A percentile compares a stretch with the other conserved stretches of the same genome.
Evolutionary conservation across 2,888 invertebrate species (phyloP).

Genomic region (Yponomeuta evonymella): DNA sequence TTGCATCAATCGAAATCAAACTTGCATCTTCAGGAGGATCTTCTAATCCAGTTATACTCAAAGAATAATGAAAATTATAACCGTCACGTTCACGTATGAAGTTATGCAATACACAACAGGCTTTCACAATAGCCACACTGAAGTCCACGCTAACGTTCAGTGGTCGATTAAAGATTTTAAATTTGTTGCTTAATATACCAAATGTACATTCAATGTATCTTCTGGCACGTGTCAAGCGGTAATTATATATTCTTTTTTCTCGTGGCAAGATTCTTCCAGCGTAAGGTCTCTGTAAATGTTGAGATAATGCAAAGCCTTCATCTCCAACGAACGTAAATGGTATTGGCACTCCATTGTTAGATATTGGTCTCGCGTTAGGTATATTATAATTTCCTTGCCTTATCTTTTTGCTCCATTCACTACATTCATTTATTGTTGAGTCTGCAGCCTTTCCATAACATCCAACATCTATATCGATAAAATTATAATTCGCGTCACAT

Average conservation of each 20-base stretch:
- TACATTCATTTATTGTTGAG: constrained; percentile 18
- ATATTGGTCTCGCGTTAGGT: constrained; percentile 18
- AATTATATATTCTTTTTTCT: constrained; percentile 20
- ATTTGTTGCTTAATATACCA: too few relatives aligned
- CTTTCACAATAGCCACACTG: constrained; percentile 13
- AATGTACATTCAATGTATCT: constrained; percentile 7
- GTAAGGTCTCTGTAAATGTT: constrained; percentile 22
- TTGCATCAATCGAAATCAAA: constrained; percentile 1
- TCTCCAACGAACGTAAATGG: constrained; percentile 20
- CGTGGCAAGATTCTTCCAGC: constrained; percentile 18
- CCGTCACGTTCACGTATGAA: too few relatives aligned
- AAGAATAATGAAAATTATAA: constrained; percentile 6
- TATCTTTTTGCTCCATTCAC: constrained; percentile 18
- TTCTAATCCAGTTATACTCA: too few relatives aligned
- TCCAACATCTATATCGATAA: constrained; percentile 16
- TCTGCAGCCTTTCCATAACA: constrained; percentile 15
- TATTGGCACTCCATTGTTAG: constrained; percentile 16
- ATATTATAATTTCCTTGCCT: constrained; percentile 19
- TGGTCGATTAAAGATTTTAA: constrained; percentile 17
- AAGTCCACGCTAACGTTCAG: constrained; percentile 12
- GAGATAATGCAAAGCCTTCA: constrained; percentile 21
- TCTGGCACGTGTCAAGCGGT: constrained; percentile 18
- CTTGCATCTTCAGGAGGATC: constrained; percentile 11
- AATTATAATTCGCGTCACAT: constrained; percentile 16
- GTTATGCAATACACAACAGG: not conserved